Evolutionary conservation across 92 coral and sea anemone species (phyloP), one percentile per base, ranked within the genome.

Genomic region (Palythoa grandis): DNA sequence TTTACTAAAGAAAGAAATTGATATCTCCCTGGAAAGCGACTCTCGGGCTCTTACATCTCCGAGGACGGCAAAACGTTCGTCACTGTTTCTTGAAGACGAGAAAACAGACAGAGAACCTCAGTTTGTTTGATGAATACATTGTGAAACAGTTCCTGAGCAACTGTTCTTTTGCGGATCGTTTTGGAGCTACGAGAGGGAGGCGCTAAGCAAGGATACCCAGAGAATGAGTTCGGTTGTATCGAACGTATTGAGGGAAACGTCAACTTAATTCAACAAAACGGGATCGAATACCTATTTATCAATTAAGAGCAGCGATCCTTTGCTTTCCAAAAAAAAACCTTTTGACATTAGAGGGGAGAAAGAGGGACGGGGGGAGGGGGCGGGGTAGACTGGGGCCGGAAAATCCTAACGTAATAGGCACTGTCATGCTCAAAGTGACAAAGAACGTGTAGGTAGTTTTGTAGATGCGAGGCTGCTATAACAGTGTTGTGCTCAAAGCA

Each of bases 21-120:
- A 48, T 66, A 80, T 80, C 14, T 65, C 85, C 66, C 66, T 70
- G 60, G 85, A 80, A 66, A 80, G 40, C 13, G 74, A 48, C 47
- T 47, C 74, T 47, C 85, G 12, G 48, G 43, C 24, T 47, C 85
- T 40, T 52, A 80, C 24, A 35, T 80, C 85, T 20, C 85, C 74
- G 37, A 43, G 63, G 14, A 80, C 72, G 47, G 13, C 61, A 38
- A 80, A 66, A 66, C 74, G 48, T 16, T 77, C 82, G 50, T 56
- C 82, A 3, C 92, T 86, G 61, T 94, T 94, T 82, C 98, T 89
- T 78, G 95, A 94, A 48, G 95, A 88, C 68, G 86, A 89, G 11
- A 71, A 82, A 38, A 85, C 91, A 77, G 90, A 91, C 60, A 86
- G 98, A 72, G 94, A 94, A 63, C 98, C 98, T 5, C 98, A 94